Evolutionary conservation across 1,140 invertebrate species (phyloP).

Genomic region (Bacillus rossius): DNA sequence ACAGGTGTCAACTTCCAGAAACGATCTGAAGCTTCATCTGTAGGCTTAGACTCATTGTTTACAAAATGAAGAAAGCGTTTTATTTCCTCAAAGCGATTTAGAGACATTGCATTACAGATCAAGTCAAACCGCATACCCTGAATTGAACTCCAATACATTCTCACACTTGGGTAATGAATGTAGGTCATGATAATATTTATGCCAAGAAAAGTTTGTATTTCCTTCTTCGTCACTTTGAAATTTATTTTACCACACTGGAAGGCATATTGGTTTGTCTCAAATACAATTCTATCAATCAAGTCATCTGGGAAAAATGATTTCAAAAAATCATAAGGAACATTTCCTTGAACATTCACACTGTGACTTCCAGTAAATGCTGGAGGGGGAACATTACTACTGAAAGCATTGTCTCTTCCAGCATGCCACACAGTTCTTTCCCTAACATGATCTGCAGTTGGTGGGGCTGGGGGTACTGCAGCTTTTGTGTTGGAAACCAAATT

Average conservation of each 20-base stretch:
- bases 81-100: constrained; percentile 7
- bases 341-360: too few relatives aligned
- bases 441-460: too few relatives aligned
- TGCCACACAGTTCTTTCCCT: too few relatives aligned
- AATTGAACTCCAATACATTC: constrained; percentile 4
- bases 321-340: too few relatives aligned
- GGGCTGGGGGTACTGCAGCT: too few relatives aligned
- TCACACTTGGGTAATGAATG: background rate
- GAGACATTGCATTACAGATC: background rate
- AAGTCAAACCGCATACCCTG: background rate
- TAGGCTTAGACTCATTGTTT: background rate
- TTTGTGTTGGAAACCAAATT: too few relatives aligned
- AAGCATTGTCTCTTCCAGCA: too few relatives aligned
- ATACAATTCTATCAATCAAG: background rate
- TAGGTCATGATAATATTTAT: constrained; percentile 7
- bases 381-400: too few relatives aligned
- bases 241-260: background rate
- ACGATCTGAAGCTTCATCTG: too few relatives aligned
- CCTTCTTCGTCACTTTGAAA: background rate
- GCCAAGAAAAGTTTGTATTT: constrained; percentile 4
- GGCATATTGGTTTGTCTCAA: constrained; percentile 1
- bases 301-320: too few relatives aligned
- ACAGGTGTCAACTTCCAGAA: too few relatives aligned
- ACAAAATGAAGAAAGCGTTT: constrained; percentile 1
- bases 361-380: too few relatives aligned